Conservation (phyloP, 1,140 invertebrate genomes). For the Drosophila neocordata region DNA sequence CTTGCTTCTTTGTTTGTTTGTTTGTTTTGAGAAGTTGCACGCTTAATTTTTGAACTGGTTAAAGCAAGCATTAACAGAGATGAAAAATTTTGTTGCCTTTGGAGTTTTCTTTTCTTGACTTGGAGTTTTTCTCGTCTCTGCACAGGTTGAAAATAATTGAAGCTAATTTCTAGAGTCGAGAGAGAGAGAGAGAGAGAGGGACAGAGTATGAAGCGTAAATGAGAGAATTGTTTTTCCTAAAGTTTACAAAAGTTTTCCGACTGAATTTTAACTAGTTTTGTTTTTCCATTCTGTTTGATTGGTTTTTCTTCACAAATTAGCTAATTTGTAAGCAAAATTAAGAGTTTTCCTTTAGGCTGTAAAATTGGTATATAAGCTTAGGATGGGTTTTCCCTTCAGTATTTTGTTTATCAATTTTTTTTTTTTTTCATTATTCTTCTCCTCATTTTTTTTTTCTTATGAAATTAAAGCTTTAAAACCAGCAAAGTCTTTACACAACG, state of each 20-base stretch:
- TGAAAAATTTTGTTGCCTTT: slow-evolving; percentile 6
- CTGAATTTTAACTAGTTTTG: slow-evolving; percentile 55
- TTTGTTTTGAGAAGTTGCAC: slow-evolving; percentile 36
- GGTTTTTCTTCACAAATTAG: slow-evolving; percentile 52
- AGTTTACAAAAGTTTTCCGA: slow-evolving; percentile 2
- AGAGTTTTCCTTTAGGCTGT: slow-evolving; percentile 37
- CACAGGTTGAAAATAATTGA: slow-evolving; percentile 9
- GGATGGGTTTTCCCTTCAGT: background rate
- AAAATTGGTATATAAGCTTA: background rate
- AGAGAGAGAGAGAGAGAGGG: background rate
- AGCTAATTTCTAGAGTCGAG: background rate
- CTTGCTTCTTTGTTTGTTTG: slow-evolving; percentile 31
- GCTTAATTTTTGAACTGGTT: slow-evolving; percentile 40
- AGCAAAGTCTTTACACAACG: slow-evolving; percentile 51
- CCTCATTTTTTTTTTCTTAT: slow-evolving; percentile 39
- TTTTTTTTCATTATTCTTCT: background rate
- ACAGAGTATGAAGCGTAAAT: background rate
- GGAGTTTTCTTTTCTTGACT: slow-evolving; percentile 4
- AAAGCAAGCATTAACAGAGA: slow-evolving; percentile 7
- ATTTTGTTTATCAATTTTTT: background rate
- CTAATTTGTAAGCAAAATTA: slow-evolving; percentile 26
- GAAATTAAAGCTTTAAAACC: slow-evolving; percentile 56
- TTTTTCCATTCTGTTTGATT: slow-evolving; percentile 32
- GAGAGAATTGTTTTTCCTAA: slow-evolving; percentile 10
- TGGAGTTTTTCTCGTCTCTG: slow-evolving; percentile 1